These are phyloP conservation scores for Odontomachus brunneus DNA, from an alignment of 1,140 invertebrate species.

Conservation along the genomic window DNA sequence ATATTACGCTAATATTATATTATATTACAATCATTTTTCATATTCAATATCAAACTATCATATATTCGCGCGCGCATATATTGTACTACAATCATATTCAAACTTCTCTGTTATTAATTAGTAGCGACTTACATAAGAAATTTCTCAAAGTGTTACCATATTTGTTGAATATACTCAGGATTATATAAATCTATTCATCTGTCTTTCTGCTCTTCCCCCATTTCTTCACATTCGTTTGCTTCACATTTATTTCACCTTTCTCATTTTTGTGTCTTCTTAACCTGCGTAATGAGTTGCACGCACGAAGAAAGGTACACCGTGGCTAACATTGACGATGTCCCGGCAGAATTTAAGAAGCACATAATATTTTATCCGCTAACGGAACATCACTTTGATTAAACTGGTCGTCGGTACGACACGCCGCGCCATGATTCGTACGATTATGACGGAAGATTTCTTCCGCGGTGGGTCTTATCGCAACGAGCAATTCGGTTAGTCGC, in stretches of 20 bases:
- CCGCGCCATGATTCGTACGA: constrained; percentile 3
- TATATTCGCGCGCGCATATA: no score
- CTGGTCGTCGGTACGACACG: constrained; percentile 30
- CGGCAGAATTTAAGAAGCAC: constrained; percentile 50
- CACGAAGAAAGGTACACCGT: constrained; percentile 4
- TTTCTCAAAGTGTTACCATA: no score
- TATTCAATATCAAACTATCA: no score
- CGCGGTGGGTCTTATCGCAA: constrained; percentile 38
- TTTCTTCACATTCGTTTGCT: background rate
- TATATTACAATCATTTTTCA: no score
- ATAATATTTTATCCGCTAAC: constrained; percentile 66
- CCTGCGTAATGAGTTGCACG: background rate
- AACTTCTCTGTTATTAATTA: no score
- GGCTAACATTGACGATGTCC: constrained; percentile 11
- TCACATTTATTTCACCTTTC: background rate
- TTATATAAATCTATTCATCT: no score
- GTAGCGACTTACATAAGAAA: no score
- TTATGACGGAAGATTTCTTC: constrained; percentile 38
- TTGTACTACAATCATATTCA: no score
- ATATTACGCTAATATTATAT: no score
- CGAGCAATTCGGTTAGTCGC: constrained; percentile 43
- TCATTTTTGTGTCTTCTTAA: constrained; percentile 9
- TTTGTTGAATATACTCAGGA: no score
- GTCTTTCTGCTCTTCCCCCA: background rate
- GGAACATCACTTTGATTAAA: constrained; percentile 69